Percentiles rank a stretch among this genome's conserved stretches.
phyloP scores from a whole-genome alignment of 2,888 invertebrate species.

The Chironomus tentans region DNA sequence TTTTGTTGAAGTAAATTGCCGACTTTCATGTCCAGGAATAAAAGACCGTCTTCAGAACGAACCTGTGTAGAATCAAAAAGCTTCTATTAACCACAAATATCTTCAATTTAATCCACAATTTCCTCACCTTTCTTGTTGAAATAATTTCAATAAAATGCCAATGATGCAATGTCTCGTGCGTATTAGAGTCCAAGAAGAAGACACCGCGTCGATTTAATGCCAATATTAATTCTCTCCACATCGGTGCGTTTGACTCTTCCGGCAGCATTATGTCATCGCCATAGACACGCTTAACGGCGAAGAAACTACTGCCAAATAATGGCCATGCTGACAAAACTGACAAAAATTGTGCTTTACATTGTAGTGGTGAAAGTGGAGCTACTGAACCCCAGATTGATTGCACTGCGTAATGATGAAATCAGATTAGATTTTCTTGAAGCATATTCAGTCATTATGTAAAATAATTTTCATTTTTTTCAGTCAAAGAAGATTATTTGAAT shows the following conservation, averaged over 20 bases:
- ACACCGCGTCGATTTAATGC: constrained; percentile 91
- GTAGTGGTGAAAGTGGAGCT: constrained; percentile 61
- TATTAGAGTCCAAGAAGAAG: constrained; percentile 82
- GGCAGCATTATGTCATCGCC: constrained; percentile 50
- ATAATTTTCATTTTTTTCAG: too few species aligned
- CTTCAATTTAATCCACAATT: not conserved
- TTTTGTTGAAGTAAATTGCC: constrained; percentile 93
- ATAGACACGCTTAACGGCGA: constrained; percentile 78
- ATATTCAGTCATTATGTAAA: not conserved
- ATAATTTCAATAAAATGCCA: constrained; percentile 94
- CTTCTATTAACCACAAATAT: not conserved
- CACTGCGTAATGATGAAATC: not conserved
- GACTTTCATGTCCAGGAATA: constrained; percentile 93
- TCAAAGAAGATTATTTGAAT: not conserved
- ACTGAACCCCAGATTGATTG: constrained; percentile 73
- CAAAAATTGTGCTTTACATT: constrained; percentile 72
- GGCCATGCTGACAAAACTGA: constrained; percentile 92
- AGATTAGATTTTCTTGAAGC: not conserved
- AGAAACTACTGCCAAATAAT: constrained; percentile 95
- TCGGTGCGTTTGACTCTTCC: constrained; percentile 44
- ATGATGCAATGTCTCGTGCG: constrained; percentile 86
- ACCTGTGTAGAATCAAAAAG: constrained; percentile 43
- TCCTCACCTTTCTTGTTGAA: constrained; percentile 74
- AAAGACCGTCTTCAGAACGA: constrained; percentile 80
- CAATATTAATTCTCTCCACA: constrained; percentile 80